Evolutionary conservation across 2,113 vertebrate species (phyloP).

Genomic region (Myrmophylax atrothorax): DNA sequence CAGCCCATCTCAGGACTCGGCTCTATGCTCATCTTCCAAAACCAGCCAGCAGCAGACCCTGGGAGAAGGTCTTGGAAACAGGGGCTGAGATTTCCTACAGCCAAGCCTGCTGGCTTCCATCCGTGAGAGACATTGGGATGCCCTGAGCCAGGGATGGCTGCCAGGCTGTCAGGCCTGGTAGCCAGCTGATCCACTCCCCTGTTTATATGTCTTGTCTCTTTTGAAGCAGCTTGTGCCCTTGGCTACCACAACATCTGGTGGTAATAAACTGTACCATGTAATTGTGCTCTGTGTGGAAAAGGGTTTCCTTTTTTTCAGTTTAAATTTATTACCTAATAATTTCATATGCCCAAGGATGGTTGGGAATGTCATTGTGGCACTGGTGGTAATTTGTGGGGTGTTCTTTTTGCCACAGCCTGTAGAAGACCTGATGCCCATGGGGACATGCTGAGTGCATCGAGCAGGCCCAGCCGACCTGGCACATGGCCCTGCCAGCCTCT

Average conservation of each 20-base stretch:
- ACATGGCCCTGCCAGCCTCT: neutral
- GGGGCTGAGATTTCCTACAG: neutral
- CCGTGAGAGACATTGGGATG: neutral
- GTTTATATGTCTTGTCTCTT: neutral
- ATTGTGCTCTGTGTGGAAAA: neutral
- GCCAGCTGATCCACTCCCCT: neutral
- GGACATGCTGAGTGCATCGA: rapidly evolving
- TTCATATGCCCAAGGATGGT: neutral
- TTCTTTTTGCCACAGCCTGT: neutral
- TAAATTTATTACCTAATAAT: neutral
- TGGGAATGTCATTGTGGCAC: neutral
- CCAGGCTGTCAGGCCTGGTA: neutral
- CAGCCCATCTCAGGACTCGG: neutral
- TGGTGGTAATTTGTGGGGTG: neutral
- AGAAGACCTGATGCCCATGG: rapidly evolving
- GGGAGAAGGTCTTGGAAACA: neutral
- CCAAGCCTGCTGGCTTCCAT: neutral
- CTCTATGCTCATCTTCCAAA: neutral
- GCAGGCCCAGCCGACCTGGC: neutral
- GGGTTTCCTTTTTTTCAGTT: neutral
- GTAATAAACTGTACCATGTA: neutral
- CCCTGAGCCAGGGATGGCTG: neutral
- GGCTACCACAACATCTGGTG: conserved; percentile 11
- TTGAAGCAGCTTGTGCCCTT: conserved; percentile 31
- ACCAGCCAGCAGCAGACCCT: neutral